These are phyloP conservation scores for Ischnura elegans DNA, from an alignment of 2,888 invertebrate species.

Conservation along the genomic window DNA sequence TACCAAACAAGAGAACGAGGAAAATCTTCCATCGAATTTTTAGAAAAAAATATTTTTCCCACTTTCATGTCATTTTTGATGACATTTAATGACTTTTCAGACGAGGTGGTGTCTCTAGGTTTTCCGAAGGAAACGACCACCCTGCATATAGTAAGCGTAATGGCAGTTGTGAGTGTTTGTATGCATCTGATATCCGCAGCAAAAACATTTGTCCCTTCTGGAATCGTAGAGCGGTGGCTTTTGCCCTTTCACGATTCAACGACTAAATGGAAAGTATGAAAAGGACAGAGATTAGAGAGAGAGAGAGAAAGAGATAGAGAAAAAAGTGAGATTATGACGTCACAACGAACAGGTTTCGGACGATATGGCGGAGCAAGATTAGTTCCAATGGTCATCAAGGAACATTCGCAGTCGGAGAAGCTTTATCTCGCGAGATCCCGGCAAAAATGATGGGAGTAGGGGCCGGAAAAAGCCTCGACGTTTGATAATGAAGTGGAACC, in stretches of 20 bases:
- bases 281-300: background rate
- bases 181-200: too few relatives aligned
- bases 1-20: too few relatives aligned
- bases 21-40: too few relatives aligned
- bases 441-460: background rate
- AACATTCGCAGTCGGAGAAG: background rate
- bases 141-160: too few relatives aligned
- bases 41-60: too few relatives aligned
- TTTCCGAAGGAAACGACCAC: too few relatives aligned
- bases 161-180: too few relatives aligned
- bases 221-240: too few relatives aligned
- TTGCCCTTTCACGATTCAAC: background rate
- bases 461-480: background rate
- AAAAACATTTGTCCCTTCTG: too few relatives aligned
- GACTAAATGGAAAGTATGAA: background rate
- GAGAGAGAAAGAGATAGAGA: background rate
- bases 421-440: background rate
- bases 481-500: background rate
- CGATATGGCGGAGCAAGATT: background rate
- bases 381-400: background rate
- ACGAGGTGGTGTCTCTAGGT: too few relatives aligned
- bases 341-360: background rate
- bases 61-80: too few relatives aligned
- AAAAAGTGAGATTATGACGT: slow-evolving; percentile 6
- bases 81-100: too few relatives aligned